phyloP scores from a whole-genome alignment of 2,888 invertebrate genomes.

The Drosophila sordidula region DNA sequence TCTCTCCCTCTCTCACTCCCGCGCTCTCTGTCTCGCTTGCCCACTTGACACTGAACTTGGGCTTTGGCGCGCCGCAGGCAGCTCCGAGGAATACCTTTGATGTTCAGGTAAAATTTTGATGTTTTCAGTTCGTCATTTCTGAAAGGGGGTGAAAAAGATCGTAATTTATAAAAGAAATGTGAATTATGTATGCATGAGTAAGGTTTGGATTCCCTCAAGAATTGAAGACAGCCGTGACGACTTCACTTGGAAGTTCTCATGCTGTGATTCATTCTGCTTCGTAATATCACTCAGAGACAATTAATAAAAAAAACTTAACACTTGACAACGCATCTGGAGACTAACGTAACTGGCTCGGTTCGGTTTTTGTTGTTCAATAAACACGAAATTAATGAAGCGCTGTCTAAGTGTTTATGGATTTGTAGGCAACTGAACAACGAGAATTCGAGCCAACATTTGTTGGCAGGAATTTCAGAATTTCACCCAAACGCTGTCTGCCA shows the following conservation, averaged over 20 bases:
- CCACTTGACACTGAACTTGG: constrained; percentile 72
- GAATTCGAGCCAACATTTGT: too few species aligned
- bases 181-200: constrained; percentile 45
- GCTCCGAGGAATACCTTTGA: constrained; percentile 9
- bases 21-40: constrained; percentile 11
- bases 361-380: background rate
- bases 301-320: background rate
- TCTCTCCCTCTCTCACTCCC: constrained; percentile 12
- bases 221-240: constrained; percentile 37
- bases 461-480: too few species aligned
- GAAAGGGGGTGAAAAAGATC: constrained; percentile 23
- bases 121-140: constrained; percentile 22
- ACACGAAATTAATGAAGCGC: too few species aligned
- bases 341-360: background rate
- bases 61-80: constrained; percentile 22
- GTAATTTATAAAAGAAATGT: constrained; percentile 16
- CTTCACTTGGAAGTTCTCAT: constrained; percentile 9
- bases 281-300: constrained; percentile 13
- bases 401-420: too few species aligned
- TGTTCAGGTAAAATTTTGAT: constrained; percentile 36
- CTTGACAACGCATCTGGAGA: background rate
- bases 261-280: constrained; percentile 42
- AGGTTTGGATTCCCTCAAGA: constrained; percentile 50
- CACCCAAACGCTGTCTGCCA: too few species aligned
- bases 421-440: too few species aligned